Conservation (phyloP, 1,140 invertebrate genomes). For the Drosophila obscura region DNA sequence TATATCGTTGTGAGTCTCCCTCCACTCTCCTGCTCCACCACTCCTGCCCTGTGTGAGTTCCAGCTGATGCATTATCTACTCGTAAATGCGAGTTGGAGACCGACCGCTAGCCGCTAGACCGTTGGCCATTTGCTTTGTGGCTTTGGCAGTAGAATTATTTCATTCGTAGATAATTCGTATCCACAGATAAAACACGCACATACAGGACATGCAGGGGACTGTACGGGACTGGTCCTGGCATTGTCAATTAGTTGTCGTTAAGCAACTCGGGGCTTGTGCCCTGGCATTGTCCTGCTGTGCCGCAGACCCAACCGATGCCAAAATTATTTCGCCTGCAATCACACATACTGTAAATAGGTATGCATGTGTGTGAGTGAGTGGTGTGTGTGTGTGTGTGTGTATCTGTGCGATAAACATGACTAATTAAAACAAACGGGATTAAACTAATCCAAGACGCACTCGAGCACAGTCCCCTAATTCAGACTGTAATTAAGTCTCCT, state of each 20-base stretch:
- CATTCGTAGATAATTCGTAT: conserved; percentile 77
- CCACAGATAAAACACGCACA: conserved; percentile 4
- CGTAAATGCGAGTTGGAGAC: neutral
- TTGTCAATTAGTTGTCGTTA: conserved; percentile 73
- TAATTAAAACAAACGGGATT: conserved; percentile 79
- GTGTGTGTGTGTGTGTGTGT: conserved; percentile 24
- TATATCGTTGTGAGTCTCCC: conserved; percentile 7
- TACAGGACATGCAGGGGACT: conserved; percentile 1
- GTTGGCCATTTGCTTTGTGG: conserved; percentile 55
- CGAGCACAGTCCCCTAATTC: conserved; percentile 55
- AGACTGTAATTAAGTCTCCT: conserved; percentile 67
- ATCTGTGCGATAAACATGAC: conserved; percentile 66
- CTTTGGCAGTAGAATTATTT: conserved; percentile 63
- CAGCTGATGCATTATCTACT: conserved; percentile 38
- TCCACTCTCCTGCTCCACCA: neutral
- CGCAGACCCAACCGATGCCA: conserved; percentile 50
- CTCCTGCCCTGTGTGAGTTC: neutral
- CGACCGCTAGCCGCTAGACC: too few species aligned
- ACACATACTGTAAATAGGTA: conserved; percentile 12
- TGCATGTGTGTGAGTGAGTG: conserved; percentile 10
- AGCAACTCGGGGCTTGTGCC: conserved; percentile 44
- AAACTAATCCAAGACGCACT: conserved; percentile 61
- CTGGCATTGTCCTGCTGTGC: conserved; percentile 53
- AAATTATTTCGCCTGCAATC: conserved; percentile 48
- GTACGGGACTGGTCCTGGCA: conserved; percentile 9